Conservation (phyloP, 2,888 invertebrate species). For the Diplazon laetatorius region DNA sequence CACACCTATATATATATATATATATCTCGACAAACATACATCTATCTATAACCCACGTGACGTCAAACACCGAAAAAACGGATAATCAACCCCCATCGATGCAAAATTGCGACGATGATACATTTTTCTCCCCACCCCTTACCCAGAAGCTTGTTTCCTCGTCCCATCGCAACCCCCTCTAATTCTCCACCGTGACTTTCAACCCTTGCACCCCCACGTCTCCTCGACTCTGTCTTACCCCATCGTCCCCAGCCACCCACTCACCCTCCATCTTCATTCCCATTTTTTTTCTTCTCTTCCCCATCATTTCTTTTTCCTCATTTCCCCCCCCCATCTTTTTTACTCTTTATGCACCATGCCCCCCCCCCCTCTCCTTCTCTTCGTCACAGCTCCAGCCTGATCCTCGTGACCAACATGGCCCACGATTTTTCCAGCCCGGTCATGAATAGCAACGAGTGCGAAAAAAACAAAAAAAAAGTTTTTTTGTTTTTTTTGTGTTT, state of each 20-base stretch:
- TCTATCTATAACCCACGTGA: slow-evolving; percentile 4
- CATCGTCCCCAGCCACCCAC: slow-evolving; percentile 44
- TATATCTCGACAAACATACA: no score
- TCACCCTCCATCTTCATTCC: slow-evolving; percentile 31
- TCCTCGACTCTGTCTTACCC: slow-evolving; percentile 11
- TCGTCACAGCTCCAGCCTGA: slow-evolving; percentile 46
- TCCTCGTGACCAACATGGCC: slow-evolving; percentile 64
- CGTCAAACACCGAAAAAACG: slow-evolving; percentile 3
- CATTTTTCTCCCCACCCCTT: no score
- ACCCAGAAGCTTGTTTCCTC: slow-evolving; percentile 27
- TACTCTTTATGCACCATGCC: slow-evolving; percentile 19
- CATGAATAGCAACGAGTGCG: slow-evolving; percentile 79
- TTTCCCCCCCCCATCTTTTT: slow-evolving; percentile 26
- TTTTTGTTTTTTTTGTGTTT: no score
- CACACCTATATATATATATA: no score
- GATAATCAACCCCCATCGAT: slow-evolving; percentile 16
- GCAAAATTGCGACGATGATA: slow-evolving; percentile 25
- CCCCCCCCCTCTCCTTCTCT: slow-evolving; percentile 24
- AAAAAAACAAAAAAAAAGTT: slow-evolving; percentile 77
- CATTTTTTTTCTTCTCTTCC: slow-evolving; percentile 48
- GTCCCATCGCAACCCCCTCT: not conserved
- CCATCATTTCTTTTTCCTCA: slow-evolving; percentile 23
- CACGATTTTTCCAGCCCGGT: slow-evolving; percentile 75
- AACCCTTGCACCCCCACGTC: slow-evolving; percentile 17
- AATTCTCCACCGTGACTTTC: slow-evolving; percentile 13